Percentiles rank a stretch among this genome's conserved stretches.
Conservation (phyloP, 2,888 invertebrate species). For the Mimas tiliae region DNA sequence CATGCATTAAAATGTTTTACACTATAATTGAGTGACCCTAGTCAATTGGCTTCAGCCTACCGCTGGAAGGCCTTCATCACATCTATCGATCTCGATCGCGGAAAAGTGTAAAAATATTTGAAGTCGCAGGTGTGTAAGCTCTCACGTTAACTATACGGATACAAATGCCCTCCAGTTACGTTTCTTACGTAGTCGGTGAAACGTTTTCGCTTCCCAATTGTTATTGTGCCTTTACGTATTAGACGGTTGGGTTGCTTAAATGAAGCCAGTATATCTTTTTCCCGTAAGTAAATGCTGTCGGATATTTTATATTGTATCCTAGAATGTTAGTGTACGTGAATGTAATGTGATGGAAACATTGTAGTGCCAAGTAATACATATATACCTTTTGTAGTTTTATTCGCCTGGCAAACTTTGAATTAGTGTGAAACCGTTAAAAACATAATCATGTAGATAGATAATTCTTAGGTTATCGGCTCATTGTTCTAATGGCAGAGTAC, state of each 20-base stretch:
- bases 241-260: slow-evolving; percentile 19
- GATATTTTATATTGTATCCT: slow-evolving; percentile 6
- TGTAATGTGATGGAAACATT: neutral
- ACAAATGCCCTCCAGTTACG: slow-evolving; percentile 65
- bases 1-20: too few species aligned
- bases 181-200: slow-evolving; percentile 59
- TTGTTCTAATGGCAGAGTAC: too few species aligned
- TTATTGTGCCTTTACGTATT: slow-evolving; percentile 21
- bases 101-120: slow-evolving; percentile 54
- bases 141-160: slow-evolving; percentile 58
- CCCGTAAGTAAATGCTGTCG: slow-evolving; percentile 16
- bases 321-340: neutral
- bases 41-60: too few species aligned
- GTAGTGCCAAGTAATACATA: neutral
- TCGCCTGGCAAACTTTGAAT: too few species aligned
- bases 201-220: slow-evolving; percentile 42
- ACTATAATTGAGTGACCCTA: too few species aligned
- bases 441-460: too few species aligned
- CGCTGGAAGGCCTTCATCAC: neutral
- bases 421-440: too few species aligned
- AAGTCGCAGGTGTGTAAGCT: slow-evolving; percentile 62
- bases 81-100: slow-evolving; percentile 23
- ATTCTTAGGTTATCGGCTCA: too few species aligned
- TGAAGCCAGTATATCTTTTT: slow-evolving; percentile 27
- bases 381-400: too few species aligned